Evolutionary conservation across 1,140 invertebrate species (phyloP), one percentile per base, ranked within the genome.

Genomic region (Phymorhynchus buccinoides): DNA sequence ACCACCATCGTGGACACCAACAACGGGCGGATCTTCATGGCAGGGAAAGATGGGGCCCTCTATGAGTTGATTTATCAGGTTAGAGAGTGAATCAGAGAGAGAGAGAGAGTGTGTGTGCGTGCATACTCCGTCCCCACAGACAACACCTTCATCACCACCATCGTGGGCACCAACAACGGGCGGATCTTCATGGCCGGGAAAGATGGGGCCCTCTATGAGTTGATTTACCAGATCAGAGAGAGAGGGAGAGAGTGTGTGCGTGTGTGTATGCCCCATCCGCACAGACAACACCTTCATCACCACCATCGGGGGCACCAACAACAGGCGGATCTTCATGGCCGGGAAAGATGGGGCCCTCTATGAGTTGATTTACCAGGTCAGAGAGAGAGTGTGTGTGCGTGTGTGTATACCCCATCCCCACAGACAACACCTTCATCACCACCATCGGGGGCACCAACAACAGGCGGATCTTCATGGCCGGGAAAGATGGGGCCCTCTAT

Each of bases 21-120:
- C 39, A 95, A 95, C 91, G 98, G 98, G 0, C 95, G 99, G 88
- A 97, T 99, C 89, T 99, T 99, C 93, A 95, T 99, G 90, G 98
- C 98, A 37, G 97, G 97, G 62, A 97, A 96, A 93, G 98, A 99
- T 94, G 98, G 98, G 22, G 97, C 96, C 89, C 93, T 99, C 1
- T 99, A 97, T 95, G 99, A 99, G 95, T 96, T 99, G 88, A 95
- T 95, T 89, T 99, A 99, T 94, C 97, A 98, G 94, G 97, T 97
- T 94, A 83, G n/a, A n/a, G n/a, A n/a, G n/a, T n/a, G n/a, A n/a
- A n/a, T n/a, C n/a, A n/a, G n/a, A n/a, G n/a, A n/a, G n/a, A n/a
- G n/a, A n/a, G n/a, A n/a, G n/a, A n/a, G n/a, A n/a, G n/a, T n/a
- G n/a, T n/a, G n/a, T n/a, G n/a, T n/a, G n/a, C n/a, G n/a, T n/a